Percentiles rank a stretch among this genome's conserved stretches.
These are phyloP conservation scores for Agonum fuliginosum DNA, from an alignment of 2,888 invertebrate genomes.

Conservation along the genomic window DNA sequence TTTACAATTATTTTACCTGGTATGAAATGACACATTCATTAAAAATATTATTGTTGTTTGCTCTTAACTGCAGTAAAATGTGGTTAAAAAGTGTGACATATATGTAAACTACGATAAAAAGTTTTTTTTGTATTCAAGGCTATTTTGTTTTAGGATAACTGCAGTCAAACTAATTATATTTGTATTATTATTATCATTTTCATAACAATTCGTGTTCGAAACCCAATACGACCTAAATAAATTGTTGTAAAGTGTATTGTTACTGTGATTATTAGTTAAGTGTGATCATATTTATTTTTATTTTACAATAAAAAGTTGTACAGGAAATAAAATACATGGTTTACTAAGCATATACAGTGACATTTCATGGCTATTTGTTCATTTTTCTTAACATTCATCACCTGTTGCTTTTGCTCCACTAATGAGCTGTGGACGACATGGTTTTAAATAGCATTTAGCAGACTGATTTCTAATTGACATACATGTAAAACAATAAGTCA, in stretches of 20 bases:
- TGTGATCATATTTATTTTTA: constrained; percentile 8
- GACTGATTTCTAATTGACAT: constrained; percentile 19
- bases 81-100: constrained; percentile 16
- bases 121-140: background rate
- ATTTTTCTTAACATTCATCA: constrained; percentile 27
- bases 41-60: background rate
- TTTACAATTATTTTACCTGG: constrained; percentile 8
- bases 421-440: constrained; percentile 30
- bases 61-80: background rate
- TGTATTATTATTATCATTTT: background rate
- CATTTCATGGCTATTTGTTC: constrained; percentile 33
- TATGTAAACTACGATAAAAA: constrained; percentile 25
- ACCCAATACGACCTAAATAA: background rate
- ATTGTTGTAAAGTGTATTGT: background rate
- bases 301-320: background rate
- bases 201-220: background rate
- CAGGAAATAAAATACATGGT: constrained; percentile 6
- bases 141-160: constrained; percentile 6
- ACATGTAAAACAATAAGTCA: too few relatives aligned
- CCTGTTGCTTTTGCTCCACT: constrained; percentile 10
- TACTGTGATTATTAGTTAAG: background rate
- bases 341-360: constrained; percentile 12
- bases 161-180: background rate
- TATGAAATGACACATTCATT: background rate
- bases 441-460: constrained; percentile 32